Conservation (phyloP, 1,140 invertebrate species). For the Stratiolaelaps scimitus region DNA sequence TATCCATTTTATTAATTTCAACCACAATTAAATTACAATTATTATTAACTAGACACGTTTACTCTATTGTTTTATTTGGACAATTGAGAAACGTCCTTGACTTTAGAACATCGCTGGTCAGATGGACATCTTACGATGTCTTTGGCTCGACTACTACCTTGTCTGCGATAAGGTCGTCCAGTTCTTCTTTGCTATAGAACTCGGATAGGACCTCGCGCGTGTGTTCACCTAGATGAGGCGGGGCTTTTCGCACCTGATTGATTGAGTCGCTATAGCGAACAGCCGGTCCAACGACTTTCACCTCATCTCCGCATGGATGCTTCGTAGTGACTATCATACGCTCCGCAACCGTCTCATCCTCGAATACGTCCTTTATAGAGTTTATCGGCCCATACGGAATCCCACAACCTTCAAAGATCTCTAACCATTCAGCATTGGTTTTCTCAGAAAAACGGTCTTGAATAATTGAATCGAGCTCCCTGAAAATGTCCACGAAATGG, state of each 20-base stretch:
- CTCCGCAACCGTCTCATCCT: slow-evolving; percentile 60
- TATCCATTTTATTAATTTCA: no score
- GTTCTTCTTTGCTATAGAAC: background rate
- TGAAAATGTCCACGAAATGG: background rate
- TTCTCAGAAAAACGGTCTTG: slow-evolving; percentile 48
- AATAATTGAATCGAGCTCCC: slow-evolving; percentile 2
- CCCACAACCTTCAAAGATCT: slow-evolving; percentile 54
- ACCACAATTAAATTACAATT: no score
- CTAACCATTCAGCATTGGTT: slow-evolving; percentile 61
- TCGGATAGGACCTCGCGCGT: slow-evolving; percentile 59
- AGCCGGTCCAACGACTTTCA: slow-evolving; percentile 69
- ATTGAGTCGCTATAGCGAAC: slow-evolving; percentile 59
- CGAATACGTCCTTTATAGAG: slow-evolving; percentile 66
- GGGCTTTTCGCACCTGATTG: slow-evolving; percentile 58
- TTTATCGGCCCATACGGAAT: slow-evolving; percentile 87
- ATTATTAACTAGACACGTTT: no score
- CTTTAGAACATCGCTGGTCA: no score
- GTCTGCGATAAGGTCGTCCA: background rate
- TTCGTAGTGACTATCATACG: slow-evolving; percentile 59
- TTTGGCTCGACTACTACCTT: background rate
- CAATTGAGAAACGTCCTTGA: no score
- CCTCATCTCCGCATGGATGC: slow-evolving; percentile 54
- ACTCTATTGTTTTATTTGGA: no score
- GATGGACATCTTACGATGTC: no score
- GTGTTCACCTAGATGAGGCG: slow-evolving; percentile 74